Conservation (phyloP, 2,113 vertebrate genomes). For the Rynchops niger region DNA sequence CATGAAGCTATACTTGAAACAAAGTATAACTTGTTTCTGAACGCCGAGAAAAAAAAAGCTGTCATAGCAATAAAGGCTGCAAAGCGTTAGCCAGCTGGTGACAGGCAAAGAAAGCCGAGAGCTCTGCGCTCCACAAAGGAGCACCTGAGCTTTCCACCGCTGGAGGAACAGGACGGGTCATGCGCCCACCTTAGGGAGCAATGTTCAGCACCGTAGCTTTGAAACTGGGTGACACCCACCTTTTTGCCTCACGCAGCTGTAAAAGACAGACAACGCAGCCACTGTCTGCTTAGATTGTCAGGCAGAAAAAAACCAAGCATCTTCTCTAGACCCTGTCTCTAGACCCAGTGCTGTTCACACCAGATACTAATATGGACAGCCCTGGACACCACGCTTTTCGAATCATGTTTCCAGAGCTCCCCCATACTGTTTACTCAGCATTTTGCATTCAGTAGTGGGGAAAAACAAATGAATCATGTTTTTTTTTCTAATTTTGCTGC, state of each 20-base stretch:
- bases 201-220: not conserved
- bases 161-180: not conserved
- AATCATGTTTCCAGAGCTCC: not conserved
- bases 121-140: not conserved
- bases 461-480: not conserved
- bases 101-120: not conserved
- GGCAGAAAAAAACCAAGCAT: not conserved
- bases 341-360: not conserved
- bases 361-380: not conserved
- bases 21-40: not conserved
- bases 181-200: not conserved
- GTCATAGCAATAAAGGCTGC: not conserved
- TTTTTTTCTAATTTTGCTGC: conserved; percentile 3
- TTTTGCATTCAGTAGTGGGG: not conserved
- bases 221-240: not conserved
- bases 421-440: not conserved
- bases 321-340: not conserved
- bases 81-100: not conserved
- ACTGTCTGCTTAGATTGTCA: not conserved
- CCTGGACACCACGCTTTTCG: not conserved
- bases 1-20: not conserved
- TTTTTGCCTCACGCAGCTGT: not conserved
- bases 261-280: not conserved
- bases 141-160: not conserved
- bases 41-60: not conserved